A percentile compares a stretch with the other conserved stretches of the same genome.
Conservation (phyloP, 2,888 invertebrate species). For the Latheticus oryzae region DNA sequence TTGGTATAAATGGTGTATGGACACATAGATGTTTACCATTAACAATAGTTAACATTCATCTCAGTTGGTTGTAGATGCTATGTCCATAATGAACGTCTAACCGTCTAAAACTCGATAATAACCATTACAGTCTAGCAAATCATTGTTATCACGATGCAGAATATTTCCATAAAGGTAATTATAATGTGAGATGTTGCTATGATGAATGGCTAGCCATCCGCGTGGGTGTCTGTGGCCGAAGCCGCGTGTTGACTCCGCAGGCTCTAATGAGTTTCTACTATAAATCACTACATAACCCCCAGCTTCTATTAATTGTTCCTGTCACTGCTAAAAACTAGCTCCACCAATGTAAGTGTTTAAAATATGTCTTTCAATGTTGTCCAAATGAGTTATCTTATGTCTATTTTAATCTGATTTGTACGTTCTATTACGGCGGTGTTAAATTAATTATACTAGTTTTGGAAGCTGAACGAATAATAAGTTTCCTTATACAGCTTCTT, state of each 20-base stretch:
- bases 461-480: conserved; percentile 25
- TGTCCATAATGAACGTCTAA: conserved; percentile 40
- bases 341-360: conserved; percentile 52
- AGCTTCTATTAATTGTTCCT: conserved; percentile 61
- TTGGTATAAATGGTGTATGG: conserved; percentile 47
- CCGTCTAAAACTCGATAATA: conserved; percentile 41
- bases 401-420: conserved; percentile 49
- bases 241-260: conserved; percentile 56
- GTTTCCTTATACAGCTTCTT: too few relatives aligned
- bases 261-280: conserved; percentile 62
- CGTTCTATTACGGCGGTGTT: conserved; percentile 48
- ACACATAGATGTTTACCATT: conserved; percentile 48
- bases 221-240: conserved; percentile 46
- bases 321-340: conserved; percentile 58
- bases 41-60: conserved; percentile 47
- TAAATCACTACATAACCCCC: conserved; percentile 58
- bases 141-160: conserved; percentile 48
- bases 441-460: conserved; percentile 50
- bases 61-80: conserved; percentile 16
- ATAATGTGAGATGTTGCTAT: conserved; percentile 48
- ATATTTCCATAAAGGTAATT: conserved; percentile 48
- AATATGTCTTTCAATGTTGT: conserved; percentile 45
- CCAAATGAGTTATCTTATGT: conserved; percentile 40
- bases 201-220: conserved; percentile 47
- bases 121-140: conserved; percentile 47